Percentiles rank a stretch among this genome's conserved stretches.
phyloP scores from a whole-genome alignment of 2,113 vertebrate genomes.

The Alligator mississippiensis region DNA sequence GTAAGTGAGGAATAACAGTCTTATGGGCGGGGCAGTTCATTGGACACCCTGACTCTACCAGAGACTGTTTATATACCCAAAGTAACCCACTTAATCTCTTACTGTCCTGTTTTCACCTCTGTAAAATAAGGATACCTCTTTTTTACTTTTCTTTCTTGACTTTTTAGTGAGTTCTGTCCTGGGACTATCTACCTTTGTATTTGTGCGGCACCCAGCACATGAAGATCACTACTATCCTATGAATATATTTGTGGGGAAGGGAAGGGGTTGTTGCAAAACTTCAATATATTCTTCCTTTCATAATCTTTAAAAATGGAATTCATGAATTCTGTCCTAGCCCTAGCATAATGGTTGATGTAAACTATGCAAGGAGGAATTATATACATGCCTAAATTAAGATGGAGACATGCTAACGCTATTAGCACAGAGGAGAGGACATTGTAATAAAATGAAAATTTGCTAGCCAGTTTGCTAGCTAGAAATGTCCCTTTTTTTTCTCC shows the following conservation, averaged over 20 bases:
- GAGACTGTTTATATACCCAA: not conserved
- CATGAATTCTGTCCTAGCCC: constrained; percentile 21
- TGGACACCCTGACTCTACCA: not conserved
- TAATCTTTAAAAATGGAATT: constrained; percentile 10
- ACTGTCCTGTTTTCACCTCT: not conserved
- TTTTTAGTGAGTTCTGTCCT: not conserved
- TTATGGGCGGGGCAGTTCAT: not conserved
- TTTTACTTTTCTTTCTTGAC: not conserved
- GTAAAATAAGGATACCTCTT: not conserved
- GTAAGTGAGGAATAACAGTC: not conserved
- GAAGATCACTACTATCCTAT: not conserved
- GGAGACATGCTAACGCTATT: not conserved
- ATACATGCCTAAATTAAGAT: not conserved
- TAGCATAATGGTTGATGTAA: not conserved
- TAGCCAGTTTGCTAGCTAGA: not conserved
- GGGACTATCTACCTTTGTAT: not conserved
- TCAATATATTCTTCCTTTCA: not conserved
- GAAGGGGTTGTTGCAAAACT: not conserved
- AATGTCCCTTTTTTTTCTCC: not conserved
- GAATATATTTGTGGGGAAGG: not conserved
- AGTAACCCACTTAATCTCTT: not conserved
- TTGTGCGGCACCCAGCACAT: not conserved
- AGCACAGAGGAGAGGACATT: not conserved
- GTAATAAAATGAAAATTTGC: constrained; percentile 17
- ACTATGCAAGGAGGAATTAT: not conserved